Evolutionary conservation across 2,113 vertebrate genomes (phyloP), one percentile per base, ranked within the genome.

Genomic region (Lasiurus cinereus): DNA sequence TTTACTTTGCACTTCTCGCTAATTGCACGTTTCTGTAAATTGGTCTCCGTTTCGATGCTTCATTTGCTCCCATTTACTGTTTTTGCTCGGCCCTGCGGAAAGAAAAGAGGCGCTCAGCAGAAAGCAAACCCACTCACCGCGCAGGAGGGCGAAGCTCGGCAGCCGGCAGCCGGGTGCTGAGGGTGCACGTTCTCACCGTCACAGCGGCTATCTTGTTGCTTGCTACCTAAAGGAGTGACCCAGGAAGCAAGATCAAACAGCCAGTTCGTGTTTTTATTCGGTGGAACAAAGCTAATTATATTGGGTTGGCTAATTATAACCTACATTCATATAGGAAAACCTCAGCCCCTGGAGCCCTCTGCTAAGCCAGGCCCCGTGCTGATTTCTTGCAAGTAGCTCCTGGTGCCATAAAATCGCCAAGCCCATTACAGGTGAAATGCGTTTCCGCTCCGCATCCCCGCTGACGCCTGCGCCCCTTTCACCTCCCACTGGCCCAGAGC

Each of bases 61-160:
- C 98, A 99, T 99, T 98, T 98, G 98, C 98, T 98, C 97, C 97
- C 97, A 98, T 98, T 98, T 98, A 97, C 91, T 95, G 78, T 86
- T 93, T 97, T 95, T 93, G 97, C 96, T 97, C 89, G 59, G 82
- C 29, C 77, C 88, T 94, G 97, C 96, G 88, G 92, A 97, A 97
- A 95, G 95, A 50, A 92, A 90, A 96, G 52, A 77, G 91, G 19
- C 59, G 19, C 72, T 96, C 94, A 92, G 97, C 97, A 83, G 84
- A 97, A 96, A 96, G 69, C 54, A 67, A 83, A 36, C 6, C 19
- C 67, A 8, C 36, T 18, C 59, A n/a, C n/a, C 1, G 24, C 1
- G n/a, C 39, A 39, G 14, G 7, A 12, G 2, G 16, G 48, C 31
- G 3, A 62, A 4, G 24, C 59, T 5, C 9, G 59, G 31, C 36